Conservation (phyloP, 2,797 vertebrate genomes). For the Diceros bicornis region DNA sequence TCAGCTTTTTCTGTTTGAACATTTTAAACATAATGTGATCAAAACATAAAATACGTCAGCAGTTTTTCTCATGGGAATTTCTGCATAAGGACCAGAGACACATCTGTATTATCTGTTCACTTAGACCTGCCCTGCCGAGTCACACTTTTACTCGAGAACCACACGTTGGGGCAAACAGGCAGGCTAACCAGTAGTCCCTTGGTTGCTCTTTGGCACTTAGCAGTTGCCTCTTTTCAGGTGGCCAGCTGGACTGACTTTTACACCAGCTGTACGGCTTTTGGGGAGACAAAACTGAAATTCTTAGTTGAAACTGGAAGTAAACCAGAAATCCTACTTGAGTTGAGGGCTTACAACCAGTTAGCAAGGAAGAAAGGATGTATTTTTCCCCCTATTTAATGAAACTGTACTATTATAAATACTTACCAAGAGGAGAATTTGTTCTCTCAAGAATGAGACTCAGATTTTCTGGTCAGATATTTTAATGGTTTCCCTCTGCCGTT, state of each 20-base stretch:
- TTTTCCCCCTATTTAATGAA: neutral
- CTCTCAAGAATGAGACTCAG: constrained; percentile 45
- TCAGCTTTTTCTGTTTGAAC: constrained; percentile 48
- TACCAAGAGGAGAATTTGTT: constrained; percentile 34
- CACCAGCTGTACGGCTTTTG: neutral
- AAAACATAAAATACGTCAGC: neutral
- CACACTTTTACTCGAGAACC: neutral
- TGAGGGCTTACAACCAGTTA: neutral
- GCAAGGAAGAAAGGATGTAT: neutral
- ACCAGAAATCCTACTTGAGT: constrained; percentile 26
- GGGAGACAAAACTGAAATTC: constrained; percentile 31
- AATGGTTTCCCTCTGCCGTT: constrained; percentile 56
- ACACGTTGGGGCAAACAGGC: neutral
- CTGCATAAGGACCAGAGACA: neutral
- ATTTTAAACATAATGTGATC: constrained; percentile 40
- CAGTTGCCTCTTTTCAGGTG: neutral
- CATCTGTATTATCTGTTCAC: neutral
- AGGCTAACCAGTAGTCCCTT: neutral
- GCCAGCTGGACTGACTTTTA: neutral
- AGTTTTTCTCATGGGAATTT: constrained; percentile 23
- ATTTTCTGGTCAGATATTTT: constrained; percentile 44
- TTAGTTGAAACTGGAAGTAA: constrained; percentile 56
- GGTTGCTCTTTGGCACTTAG: neutral
- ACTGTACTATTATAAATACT: neutral
- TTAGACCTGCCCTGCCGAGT: neutral